Evolutionary conservation across 2,888 invertebrate genomes (phyloP).

Genomic region (Torymus auratus): DNA sequence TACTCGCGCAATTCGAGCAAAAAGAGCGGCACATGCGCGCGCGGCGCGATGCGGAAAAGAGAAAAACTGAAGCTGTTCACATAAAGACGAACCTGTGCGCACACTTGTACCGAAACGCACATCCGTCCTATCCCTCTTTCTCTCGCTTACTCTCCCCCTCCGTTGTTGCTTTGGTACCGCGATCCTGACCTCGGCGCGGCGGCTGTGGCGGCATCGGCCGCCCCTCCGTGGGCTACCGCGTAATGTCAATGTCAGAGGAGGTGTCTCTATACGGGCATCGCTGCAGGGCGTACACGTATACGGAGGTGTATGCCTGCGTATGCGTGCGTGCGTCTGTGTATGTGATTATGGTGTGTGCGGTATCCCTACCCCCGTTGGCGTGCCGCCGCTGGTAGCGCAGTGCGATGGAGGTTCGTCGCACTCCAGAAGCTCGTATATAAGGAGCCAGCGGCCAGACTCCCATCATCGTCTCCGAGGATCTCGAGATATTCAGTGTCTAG

Average conservation of each 20-base stretch:
- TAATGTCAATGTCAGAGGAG: slow-evolving; percentile 56
- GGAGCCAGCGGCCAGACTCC: slow-evolving; percentile 5
- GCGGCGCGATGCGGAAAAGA: no score
- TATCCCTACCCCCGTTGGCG: slow-evolving; percentile 30
- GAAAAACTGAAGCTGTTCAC: no score
- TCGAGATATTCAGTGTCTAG: slow-evolving; percentile 12
- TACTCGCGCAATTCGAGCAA: no score
- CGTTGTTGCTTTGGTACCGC: not conserved
- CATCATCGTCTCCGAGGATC: slow-evolving; percentile 41
- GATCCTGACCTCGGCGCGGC: slow-evolving; percentile 10
- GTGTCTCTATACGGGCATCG: not conserved
- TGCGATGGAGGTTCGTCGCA: slow-evolving; percentile 35
- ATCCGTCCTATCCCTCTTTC: not conserved
- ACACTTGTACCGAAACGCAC: no score
- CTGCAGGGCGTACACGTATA: not conserved
- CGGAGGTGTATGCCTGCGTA: not conserved
- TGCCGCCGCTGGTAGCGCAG: not conserved
- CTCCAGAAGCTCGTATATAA: slow-evolving; percentile 50
- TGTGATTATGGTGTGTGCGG: not conserved
- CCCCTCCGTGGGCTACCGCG: slow-evolving; percentile 20
- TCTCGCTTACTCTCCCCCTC: not conserved
- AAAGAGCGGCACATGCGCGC: no score
- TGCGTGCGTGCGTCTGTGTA: not conserved
- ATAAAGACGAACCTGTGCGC: no score
- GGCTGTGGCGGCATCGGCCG: not conserved